Evolutionary conservation across 2,113 vertebrate genomes (phyloP).

Genomic region (Dicaeum eximium): DNA sequence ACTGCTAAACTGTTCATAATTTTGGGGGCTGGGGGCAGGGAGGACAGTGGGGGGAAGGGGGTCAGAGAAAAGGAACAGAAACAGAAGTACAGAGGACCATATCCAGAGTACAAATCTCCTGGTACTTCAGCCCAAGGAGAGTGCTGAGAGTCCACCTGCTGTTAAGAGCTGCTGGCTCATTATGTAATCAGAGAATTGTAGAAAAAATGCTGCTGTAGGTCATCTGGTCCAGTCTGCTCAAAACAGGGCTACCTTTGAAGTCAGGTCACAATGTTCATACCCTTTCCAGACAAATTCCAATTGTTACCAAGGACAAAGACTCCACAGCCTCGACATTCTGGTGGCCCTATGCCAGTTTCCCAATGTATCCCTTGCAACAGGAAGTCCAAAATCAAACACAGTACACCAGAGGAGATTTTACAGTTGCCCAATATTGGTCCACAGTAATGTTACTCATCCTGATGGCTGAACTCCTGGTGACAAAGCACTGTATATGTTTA

Average conservation of each 20-base stretch:
- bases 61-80: not conserved
- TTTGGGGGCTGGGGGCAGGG: not conserved
- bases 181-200: not conserved
- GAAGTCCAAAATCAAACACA: not conserved
- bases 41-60: no score
- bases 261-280: not conserved
- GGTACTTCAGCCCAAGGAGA: not conserved
- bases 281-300: not conserved
- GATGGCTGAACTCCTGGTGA: not conserved
- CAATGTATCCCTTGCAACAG: not conserved
- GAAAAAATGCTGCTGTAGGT: not conserved
- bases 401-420: not conserved
- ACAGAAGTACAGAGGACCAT: not conserved
- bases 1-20: not conserved
- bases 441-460: not conserved
- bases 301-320: not conserved
- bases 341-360: not conserved
- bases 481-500: not conserved
- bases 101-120: not conserved
- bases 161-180: not conserved
- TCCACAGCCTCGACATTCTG: not conserved
- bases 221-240: not conserved
- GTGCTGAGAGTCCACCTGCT: not conserved
- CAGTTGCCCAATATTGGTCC: not conserved
- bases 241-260: not conserved